A percentile compares a stretch with the other conserved stretches of the same genome.
Evolutionary conservation across 2,888 invertebrate species (phyloP).

Genomic region (Parasteatoda lunata): DNA sequence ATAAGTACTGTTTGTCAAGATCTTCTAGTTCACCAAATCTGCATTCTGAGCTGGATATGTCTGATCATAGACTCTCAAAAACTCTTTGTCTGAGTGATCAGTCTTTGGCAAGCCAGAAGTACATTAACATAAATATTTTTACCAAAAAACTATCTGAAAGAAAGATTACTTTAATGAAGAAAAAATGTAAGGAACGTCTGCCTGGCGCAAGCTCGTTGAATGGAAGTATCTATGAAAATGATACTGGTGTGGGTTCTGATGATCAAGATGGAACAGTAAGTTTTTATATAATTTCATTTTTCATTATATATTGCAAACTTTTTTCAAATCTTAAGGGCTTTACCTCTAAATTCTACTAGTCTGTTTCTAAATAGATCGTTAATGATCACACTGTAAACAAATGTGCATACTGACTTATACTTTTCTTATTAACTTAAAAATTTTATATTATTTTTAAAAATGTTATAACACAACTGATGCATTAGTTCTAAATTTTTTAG

Average conservation of each 20-base stretch:
- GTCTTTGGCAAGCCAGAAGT: constrained; percentile 26
- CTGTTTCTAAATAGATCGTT: too few relatives aligned
- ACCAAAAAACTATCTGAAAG: constrained; percentile 34
- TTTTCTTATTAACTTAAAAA: too few relatives aligned
- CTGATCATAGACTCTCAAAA: constrained; percentile 21
- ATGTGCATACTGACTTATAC: too few relatives aligned
- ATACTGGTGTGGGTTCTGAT: constrained; percentile 56
- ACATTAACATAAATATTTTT: constrained; percentile 24
- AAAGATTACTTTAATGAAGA: not conserved
- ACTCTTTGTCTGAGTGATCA: constrained; percentile 46
- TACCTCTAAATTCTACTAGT: too few relatives aligned
- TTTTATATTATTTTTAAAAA: too few relatives aligned
- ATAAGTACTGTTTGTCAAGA: not conserved
- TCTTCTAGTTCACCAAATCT: constrained; percentile 40
- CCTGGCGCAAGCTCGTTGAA: not conserved
- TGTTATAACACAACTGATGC: too few relatives aligned
- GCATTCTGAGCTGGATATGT: not conserved
- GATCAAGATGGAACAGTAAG: constrained; percentile 64
- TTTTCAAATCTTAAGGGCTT: too few relatives aligned
- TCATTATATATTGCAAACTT: not conserved
- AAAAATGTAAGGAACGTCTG: constrained; percentile 22
- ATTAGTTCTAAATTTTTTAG: too few relatives aligned
- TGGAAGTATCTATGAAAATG: constrained; percentile 56
- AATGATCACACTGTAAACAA: too few relatives aligned
- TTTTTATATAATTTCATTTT: not conserved